Percentiles rank a stretch among this genome's conserved stretches.
Evolutionary conservation across 1,140 invertebrate genomes (phyloP).

Genomic region (Lutraria rhynchaena): DNA sequence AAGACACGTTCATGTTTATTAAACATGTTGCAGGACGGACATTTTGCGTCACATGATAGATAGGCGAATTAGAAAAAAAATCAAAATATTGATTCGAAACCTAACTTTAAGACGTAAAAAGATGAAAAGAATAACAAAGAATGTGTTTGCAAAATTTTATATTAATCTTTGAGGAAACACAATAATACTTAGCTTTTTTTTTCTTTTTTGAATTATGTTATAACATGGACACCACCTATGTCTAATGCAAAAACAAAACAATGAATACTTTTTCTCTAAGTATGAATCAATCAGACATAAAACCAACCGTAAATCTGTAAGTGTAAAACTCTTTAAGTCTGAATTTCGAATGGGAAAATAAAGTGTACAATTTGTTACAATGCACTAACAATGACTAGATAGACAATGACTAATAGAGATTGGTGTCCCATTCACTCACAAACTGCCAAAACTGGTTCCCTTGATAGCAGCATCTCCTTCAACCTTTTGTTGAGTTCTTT

Average conservation of each 20-base stretch:
- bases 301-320: conserved; percentile 14
- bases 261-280: conserved; percentile 12
- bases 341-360: too few relatives aligned
- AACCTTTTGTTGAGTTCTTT: conserved; percentile 28
- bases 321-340: not conserved
- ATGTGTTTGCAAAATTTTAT: too few relatives aligned
- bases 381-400: too few relatives aligned
- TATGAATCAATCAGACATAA: not conserved
- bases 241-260: conserved; percentile 17
- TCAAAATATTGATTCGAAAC: conserved; percentile 14
- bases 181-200: conserved; percentile 6
- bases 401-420: too few relatives aligned
- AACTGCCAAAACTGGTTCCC: conserved; percentile 30
- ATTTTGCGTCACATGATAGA: too few relatives aligned
- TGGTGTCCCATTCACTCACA: conserved; percentile 31
- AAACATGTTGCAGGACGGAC: too few relatives aligned
- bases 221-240: conserved; percentile 14
- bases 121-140: conserved; percentile 4
- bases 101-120: too few relatives aligned
- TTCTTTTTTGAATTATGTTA: conserved; percentile 17
- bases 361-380: too few relatives aligned
- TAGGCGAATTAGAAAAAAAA: too few relatives aligned
- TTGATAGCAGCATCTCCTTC: conserved; percentile 19
- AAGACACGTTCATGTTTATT: conserved; percentile 1
- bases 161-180: conserved; percentile 36